A percentile compares a stretch with the other conserved stretches of the same genome.
Conservation (phyloP, 2,797 vertebrate genomes). For the Oreochromis grahami region DNA sequence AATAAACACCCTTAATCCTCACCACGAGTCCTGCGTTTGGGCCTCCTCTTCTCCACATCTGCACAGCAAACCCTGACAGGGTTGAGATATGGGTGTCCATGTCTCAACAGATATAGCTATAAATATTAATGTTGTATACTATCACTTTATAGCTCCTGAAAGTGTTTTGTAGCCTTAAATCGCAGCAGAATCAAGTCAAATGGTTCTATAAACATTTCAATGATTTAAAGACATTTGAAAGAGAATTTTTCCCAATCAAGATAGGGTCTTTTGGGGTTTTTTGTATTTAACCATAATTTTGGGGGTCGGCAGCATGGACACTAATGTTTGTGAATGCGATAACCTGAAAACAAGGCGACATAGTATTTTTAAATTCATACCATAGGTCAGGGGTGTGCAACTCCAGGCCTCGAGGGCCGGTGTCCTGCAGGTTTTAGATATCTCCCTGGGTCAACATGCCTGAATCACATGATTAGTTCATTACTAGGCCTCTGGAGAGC, state of each 20-base stretch:
- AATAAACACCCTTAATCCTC: too few species aligned
- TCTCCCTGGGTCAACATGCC: too few species aligned
- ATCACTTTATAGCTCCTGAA: neutral
- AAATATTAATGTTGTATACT: neutral
- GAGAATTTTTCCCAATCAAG: neutral
- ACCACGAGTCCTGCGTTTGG: too few species aligned
- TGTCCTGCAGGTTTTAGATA: too few species aligned
- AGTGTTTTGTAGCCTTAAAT: neutral
- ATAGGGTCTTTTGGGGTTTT: fast-evolving
- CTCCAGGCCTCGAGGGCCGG: too few species aligned
- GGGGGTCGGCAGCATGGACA: neutral
- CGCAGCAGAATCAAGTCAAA: neutral
- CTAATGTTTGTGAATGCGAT: neutral
- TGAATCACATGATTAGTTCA: too few species aligned
- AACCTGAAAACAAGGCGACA: neutral
- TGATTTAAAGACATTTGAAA: neutral
- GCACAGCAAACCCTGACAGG: too few species aligned
- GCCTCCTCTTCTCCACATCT: too few species aligned
- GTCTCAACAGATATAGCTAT: neutral
- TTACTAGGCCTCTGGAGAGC: too few species aligned
- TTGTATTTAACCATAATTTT: neutral
- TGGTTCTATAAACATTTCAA: neutral
- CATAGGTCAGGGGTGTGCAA: neutral
- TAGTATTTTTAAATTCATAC: neutral
- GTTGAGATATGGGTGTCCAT: neutral